Percentiles rank a stretch among this genome's conserved stretches.
Conservation (phyloP, 2,113 vertebrate genomes). For the Gnathonemus longibarbis region DNA sequence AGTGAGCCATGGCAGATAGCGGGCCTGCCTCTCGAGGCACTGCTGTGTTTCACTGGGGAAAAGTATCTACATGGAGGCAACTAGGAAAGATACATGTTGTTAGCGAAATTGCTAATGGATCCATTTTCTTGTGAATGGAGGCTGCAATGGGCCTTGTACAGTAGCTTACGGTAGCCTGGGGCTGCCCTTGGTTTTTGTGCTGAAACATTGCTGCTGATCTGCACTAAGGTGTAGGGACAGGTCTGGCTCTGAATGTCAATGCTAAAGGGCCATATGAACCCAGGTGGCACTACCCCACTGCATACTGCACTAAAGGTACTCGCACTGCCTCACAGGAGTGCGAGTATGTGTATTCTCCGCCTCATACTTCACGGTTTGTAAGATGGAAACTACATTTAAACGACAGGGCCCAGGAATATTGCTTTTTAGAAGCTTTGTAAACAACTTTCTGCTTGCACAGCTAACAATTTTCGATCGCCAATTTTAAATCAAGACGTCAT, state of each 20-base stretch:
- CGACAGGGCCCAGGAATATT: neutral
- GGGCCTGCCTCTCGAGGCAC: neutral
- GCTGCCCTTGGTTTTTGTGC: neutral
- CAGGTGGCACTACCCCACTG: neutral
- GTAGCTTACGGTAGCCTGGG: neutral
- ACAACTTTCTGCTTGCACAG: slow-evolving; percentile 3
- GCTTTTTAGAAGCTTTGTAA: neutral
- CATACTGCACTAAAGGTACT: neutral
- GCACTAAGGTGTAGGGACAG: neutral
- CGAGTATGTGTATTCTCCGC: neutral
- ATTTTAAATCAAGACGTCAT: neutral
- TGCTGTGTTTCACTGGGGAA: neutral
- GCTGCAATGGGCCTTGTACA: neutral
- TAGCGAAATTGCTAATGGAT: neutral
- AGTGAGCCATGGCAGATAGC: slow-evolving; percentile 19
- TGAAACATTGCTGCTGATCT: neutral
- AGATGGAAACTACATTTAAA: neutral
- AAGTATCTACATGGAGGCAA: neutral
- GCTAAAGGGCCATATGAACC: neutral
- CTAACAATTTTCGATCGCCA: slow-evolving; percentile 10
- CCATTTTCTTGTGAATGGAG: neutral
- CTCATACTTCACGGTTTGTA: neutral
- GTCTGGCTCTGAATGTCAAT: neutral
- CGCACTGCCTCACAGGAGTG: neutral
- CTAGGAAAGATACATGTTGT: neutral